Evolutionary conservation across 2,113 vertebrate genomes (phyloP).

Genomic region (Orthonyx spaldingii): DNA sequence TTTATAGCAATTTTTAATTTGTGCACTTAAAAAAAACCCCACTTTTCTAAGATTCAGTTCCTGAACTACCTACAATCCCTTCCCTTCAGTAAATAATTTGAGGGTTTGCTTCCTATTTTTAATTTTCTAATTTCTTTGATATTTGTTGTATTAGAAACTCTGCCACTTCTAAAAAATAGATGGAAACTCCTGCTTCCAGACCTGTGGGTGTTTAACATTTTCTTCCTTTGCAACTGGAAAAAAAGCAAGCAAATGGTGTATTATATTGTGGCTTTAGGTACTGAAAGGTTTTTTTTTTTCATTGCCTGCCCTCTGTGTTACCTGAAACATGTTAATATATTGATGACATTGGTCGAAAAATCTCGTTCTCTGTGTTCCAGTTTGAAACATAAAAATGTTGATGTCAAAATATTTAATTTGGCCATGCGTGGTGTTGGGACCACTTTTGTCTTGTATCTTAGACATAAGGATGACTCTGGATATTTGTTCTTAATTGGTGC

Average conservation of each 20-base stretch:
- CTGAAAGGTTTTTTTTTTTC: neutral
- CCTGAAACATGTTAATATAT: neutral
- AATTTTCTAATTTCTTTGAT: neutral
- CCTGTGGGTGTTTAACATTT: neutral
- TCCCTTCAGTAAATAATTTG: neutral
- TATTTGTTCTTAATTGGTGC: neutral
- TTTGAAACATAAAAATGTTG: neutral
- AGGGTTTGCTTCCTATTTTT: neutral
- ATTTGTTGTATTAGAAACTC: neutral
- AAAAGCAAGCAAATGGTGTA: neutral
- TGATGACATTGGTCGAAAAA: neutral
- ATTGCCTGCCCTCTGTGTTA: neutral
- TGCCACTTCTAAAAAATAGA: neutral
- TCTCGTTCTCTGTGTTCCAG: neutral
- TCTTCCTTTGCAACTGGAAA: neutral
- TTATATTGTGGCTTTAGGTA: neutral
- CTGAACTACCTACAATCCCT: neutral
- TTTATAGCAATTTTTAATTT: neutral
- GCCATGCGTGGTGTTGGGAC: neutral
- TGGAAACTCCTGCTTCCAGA: neutral
- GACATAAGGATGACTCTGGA: neutral
- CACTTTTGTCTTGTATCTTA: neutral
- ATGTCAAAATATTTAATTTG: neutral
- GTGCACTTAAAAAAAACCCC: rapidly evolving
- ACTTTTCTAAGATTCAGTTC: neutral